Evolutionary conservation across 1,140 invertebrate species (phyloP), one percentile per base, ranked within the genome.

Genomic region (Drosophila pallidifrons): DNA sequence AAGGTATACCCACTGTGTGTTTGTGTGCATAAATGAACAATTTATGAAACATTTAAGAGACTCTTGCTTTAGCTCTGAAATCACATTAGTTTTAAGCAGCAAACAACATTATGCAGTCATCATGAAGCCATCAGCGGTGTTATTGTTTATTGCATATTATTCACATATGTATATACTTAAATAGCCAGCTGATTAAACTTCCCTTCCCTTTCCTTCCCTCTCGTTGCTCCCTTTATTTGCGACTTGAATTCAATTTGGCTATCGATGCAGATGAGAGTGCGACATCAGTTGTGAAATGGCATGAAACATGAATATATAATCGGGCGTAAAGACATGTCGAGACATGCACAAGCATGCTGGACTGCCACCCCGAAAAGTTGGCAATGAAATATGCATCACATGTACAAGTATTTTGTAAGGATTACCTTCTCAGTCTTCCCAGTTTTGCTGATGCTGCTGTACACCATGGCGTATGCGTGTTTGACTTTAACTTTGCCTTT

Each of bases 1-100:
- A n/a, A 8, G 60, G 10, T 69, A 5, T 57, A 30, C 8, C 6
- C 6, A 11, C 7, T 63, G 13, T 49, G 46, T 47, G 15, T 63
- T 5, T 28, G 41, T 71, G 43, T 52, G 60, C 59, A 72, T 72
- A 75, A 59, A 65, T 83, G 81, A 82, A 76, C 81, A 80, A 83
- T 82, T 82, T 83, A 82, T 82, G 54, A 75, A 72, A 65, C 73
- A 59, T 74, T 68, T 69, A 74, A 69, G 49, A 69, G 35, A 13
- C 46, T 32, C 25, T 35, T 35, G 32, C 28, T 11, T 41, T 30
- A 5, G 15, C 32, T 8, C 25, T 52, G 47, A 68, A 67, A 54
- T 59, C 70, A 55, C 51, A 73, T 68, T 73, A 68, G 70, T 54
- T 66, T 58, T 54, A 54, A 74, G 71, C 65, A 74, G 30, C 49